A percentile compares a stretch with the other conserved stretches of the same genome.
phyloP scores from a whole-genome alignment of 2,113 vertebrate genomes.

The Macheiramphus alcinus region DNA sequence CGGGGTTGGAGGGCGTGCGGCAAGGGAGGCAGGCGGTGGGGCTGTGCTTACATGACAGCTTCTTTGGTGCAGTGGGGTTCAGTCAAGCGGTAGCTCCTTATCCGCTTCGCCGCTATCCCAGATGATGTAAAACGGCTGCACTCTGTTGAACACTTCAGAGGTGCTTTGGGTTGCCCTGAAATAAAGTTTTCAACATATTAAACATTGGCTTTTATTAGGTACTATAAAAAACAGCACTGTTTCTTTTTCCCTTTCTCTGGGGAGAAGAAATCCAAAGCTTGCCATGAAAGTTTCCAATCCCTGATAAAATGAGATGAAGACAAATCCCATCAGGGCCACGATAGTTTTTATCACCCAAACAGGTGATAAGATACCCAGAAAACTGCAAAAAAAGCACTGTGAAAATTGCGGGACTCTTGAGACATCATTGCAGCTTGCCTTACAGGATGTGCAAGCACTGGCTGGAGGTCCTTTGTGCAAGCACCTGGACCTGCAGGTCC shows the following conservation, averaged over 20 bases:
- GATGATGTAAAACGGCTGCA: fast-evolving
- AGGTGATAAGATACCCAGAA: not conserved
- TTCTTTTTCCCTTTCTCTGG: not conserved
- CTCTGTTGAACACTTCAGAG: not conserved
- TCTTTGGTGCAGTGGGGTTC: not conserved
- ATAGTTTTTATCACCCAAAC: not conserved
- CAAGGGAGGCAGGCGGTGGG: fast-evolving
- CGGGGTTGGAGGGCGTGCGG: fast-evolving
- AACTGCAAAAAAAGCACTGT: not conserved
- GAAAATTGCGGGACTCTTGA: not conserved
- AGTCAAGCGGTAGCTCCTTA: not conserved
- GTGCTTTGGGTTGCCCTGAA: conserved; percentile 49
- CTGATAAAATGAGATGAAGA: not conserved
- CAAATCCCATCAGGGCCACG: not conserved
- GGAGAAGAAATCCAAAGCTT: not conserved
- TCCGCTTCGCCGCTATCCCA: fast-evolving
- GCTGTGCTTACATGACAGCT: not conserved
- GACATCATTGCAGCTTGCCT: fast-evolving
- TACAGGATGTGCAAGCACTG: not conserved
- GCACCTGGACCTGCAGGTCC: not conserved
- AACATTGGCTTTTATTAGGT: fast-evolving
- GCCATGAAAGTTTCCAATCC: not conserved
- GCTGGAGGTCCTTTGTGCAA: not conserved
- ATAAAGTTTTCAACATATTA: not conserved
- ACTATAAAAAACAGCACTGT: not conserved